Base-by-base conservation (phyloP, 2,797 vertebrate genomes). In the Gallinago stenura region DNA sequence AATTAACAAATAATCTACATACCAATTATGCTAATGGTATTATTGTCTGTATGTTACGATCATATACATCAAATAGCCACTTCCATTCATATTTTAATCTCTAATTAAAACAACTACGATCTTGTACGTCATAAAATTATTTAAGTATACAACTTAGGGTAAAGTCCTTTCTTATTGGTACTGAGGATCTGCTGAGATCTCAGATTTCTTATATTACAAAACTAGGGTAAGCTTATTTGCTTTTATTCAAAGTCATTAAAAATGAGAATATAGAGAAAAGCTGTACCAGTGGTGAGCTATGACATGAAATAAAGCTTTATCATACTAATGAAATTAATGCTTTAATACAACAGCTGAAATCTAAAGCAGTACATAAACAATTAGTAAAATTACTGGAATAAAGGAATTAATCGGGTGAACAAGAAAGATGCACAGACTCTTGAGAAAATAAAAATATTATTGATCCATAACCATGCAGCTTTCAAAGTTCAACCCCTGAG, bases 311-410 rank as follows among this genome's bases (percentile, higher is more conserved):
- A 39, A 87, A 79, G 56, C 28, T 92, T 92, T 28, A 84, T 87
- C 62, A 54, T 56, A 76, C 7, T 41, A 85, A 76, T 46, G 30
- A 82, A 89, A 50, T 56, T 76, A 50, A 79, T 56, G 9, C 5
- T 69, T 92, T 76, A 88, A 48, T 73, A 76, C 1, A 7, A 89
- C 43, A 90, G 66, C n/a, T 91, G 39, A 79, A 87, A 79, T 87
- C 43, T 56, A 7, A 95, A 93, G 26, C 66, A 57, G 37, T 46
- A 92, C 73, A 72, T 89, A 88, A 91, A 87, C 39, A 94, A 76
- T 75, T 61, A 72, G 24, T 35, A 82, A 72, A 86, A 83, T 66
- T 9, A 2, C 31, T 71, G 39, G 39, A 69, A 78, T 33, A 68
- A 35, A 66, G 12, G 35, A 85, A 83, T 75, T 83, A 93, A 62